Evolutionary conservation across 2,113 vertebrate species (phyloP), one percentile per base, ranked within the genome.

Genomic region (Cinclus mexicanus): DNA sequence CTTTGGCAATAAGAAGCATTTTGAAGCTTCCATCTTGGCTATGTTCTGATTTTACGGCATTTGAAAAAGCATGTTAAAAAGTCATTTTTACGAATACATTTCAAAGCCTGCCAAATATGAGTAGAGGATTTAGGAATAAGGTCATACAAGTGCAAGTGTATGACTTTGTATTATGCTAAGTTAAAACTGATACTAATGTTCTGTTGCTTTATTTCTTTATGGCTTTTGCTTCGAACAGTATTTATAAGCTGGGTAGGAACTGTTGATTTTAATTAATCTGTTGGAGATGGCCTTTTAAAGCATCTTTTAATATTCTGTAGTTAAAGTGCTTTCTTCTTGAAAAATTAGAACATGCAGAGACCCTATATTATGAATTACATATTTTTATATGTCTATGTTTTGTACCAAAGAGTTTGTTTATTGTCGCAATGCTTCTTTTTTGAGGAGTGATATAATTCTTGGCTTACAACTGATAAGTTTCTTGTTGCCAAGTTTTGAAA

Each of bases 1-100:
- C 94, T 97, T 92, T 94, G 93, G 96, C 91, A 96, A 96, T 95
- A 96, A 97, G 95, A 95, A 95, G 94, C 93, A 67, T 94, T 97
- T 95, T 87, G 78, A 94, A 90, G 90, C 94, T 96, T 96, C 92
- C 90, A 70, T 93, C 87, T 95, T 95, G 78, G 87, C 90, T 90
- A 83, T 2, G 0, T 94, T 95, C 71, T 77, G 79, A 69, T 74
- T 90, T 85, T 87, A 59, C 44, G 76, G 79, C 84, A 72, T 90
- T 87, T 86, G 46, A 92, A 53, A 88, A 93, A 93, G 95, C 96
- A 97, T 95, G 96, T 88, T 94, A 60, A 91, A 81, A 83, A 67
- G 14, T n/a, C 1, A 35, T 89, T 94, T 94, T 95, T 94, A 82
- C 6, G 8, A 87, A 61, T 33, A 56, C 14, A 17, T 94, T 96